These are phyloP conservation scores for Pinctada fucata DNA, from an alignment of 2,888 invertebrate genomes.

Conservation along the genomic window DNA sequence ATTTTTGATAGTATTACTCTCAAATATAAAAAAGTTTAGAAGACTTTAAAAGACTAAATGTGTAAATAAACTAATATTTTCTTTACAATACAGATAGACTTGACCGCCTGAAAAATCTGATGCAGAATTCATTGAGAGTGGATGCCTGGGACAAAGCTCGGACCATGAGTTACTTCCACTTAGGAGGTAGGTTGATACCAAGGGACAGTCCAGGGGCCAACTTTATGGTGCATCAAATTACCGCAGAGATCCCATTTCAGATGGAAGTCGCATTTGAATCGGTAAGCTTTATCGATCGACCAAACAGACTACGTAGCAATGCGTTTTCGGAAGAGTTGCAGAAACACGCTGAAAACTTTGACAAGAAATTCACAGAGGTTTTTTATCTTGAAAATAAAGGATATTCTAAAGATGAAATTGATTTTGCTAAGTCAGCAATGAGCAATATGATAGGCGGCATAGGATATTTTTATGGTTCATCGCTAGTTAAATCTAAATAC, in stretches of 20 bases:
- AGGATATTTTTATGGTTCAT: constrained; percentile 96
- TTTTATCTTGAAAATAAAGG: constrained; percentile 88
- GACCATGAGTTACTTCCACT: constrained; percentile 64
- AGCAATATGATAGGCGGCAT: constrained; percentile 97
- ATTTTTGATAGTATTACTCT: too few species aligned
- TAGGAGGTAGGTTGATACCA: constrained; percentile 70
- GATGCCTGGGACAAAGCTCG: constrained; percentile 69
- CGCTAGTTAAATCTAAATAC: constrained; percentile 82
- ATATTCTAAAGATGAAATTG: constrained; percentile 78
- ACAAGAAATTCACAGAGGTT: constrained; percentile 87
- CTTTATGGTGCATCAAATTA: constrained; percentile 76
- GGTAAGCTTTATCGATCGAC: constrained; percentile 78
- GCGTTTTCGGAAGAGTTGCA: constrained; percentile 57
- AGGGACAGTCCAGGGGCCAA: constrained; percentile 74
- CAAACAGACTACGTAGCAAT: constrained; percentile 70
- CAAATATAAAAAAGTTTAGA: too few species aligned
- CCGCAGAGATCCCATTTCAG: constrained; percentile 83
- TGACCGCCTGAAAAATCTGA: constrained; percentile 69
- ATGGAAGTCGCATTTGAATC: constrained; percentile 91
- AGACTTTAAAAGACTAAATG: too few species aligned
- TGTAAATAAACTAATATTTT: too few species aligned
- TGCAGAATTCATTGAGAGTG: constrained; percentile 64
- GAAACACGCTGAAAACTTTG: constrained; percentile 80
- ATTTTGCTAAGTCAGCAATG: constrained; percentile 89
- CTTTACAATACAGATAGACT: constrained; percentile 51